A percentile compares a stretch with the other conserved stretches of the same genome.
These are phyloP conservation scores for Octomys mimax DNA, from an alignment of 2,797 vertebrate species.

Conservation along the genomic window DNA sequence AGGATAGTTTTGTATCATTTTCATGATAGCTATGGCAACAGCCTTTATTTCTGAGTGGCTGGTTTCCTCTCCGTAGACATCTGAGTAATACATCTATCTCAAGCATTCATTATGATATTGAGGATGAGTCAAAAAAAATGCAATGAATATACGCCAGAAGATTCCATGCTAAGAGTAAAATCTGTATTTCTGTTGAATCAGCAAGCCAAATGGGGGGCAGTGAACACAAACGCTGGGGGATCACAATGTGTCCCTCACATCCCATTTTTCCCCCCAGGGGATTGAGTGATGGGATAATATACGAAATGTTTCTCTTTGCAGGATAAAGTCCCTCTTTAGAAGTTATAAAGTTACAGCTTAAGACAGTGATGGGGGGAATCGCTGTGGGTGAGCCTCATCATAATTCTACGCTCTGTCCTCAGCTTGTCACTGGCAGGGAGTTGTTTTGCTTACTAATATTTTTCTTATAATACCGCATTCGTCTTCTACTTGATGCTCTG, in stretches of 20 bases:
- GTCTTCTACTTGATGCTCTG: conserved; percentile 45
- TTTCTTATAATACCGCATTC: conserved; percentile 29
- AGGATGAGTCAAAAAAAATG: conserved; percentile 69
- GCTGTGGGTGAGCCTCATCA: background rate
- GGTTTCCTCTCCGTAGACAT: conserved; percentile 70
- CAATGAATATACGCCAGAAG: conserved; percentile 32
- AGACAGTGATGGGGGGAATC: background rate
- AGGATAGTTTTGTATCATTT: conserved; percentile 52
- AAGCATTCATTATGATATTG: conserved; percentile 61
- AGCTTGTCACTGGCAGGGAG: background rate
- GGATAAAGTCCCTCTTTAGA: conserved; percentile 1
- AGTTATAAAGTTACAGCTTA: conserved; percentile 1
- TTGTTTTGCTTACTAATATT: background rate
- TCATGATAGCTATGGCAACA: conserved; percentile 76
- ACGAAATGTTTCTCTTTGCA: background rate
- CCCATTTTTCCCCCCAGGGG: background rate
- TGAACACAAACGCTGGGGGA: background rate
- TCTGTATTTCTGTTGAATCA: background rate
- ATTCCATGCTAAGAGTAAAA: conserved; percentile 24
- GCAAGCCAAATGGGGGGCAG: background rate
- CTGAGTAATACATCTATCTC: conserved; percentile 67
- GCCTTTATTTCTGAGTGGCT: conserved; percentile 68
- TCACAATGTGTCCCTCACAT: background rate
- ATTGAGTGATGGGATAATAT: background rate
- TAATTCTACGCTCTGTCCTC: background rate